Evolutionary conservation across 1,140 invertebrate species (phyloP).

Genomic region (Drosophila santomea): DNA sequence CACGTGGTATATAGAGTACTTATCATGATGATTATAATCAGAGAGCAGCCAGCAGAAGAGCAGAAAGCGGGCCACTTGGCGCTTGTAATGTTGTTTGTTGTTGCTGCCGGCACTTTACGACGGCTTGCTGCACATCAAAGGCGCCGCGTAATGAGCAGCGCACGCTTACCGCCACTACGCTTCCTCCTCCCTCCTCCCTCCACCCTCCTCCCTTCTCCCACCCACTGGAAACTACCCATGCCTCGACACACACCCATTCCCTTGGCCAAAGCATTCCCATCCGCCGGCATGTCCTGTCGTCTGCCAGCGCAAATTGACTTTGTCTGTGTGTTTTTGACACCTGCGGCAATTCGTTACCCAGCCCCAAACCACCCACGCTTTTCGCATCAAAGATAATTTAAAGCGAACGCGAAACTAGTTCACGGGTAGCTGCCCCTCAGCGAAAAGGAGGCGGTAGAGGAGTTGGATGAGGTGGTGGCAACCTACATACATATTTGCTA

Average conservation of each 20-base stretch:
- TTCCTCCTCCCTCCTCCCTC: not conserved
- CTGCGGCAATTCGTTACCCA: constrained; percentile 77
- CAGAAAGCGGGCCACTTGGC: constrained; percentile 70
- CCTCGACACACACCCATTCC: not conserved
- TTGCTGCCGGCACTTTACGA: constrained; percentile 70
- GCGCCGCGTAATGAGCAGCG: constrained; percentile 80
- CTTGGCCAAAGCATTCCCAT: not conserved
- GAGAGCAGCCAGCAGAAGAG: constrained; percentile 27
- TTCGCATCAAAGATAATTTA: constrained; percentile 82
- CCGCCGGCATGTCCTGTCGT: constrained; percentile 41
- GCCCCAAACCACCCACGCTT: constrained; percentile 27
- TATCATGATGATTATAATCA: constrained; percentile 78
- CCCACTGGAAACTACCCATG: not conserved
- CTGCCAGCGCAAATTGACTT: constrained; percentile 78
- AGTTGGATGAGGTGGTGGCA: constrained; percentile 23
- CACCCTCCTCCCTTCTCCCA: not conserved
- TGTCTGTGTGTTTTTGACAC: constrained; percentile 82
- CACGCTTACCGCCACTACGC: constrained; percentile 35
- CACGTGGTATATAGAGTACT: constrained; percentile 49
- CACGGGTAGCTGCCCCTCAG: constrained; percentile 50
- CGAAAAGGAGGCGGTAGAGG: too few relatives aligned
- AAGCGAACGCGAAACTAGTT: constrained; percentile 76
- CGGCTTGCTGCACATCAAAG: constrained; percentile 80
- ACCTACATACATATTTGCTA: constrained; percentile 79
- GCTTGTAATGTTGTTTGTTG: constrained; percentile 72